Conservation (phyloP, 1,140 invertebrate species). For the Bombus pascuorum region DNA sequence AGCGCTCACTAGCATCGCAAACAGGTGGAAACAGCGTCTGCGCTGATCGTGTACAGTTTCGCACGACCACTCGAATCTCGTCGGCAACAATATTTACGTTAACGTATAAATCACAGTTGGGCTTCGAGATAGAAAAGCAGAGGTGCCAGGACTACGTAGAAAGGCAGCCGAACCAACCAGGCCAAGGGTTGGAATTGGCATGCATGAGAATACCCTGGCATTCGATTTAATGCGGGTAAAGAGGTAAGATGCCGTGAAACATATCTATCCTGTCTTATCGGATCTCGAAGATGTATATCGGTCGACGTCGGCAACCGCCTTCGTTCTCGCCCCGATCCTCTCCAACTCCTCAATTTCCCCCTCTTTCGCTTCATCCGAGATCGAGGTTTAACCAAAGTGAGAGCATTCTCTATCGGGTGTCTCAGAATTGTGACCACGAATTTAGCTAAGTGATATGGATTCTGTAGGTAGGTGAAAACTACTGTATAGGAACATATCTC, state of each 20-base stretch:
- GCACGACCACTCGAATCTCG: conserved; percentile 58
- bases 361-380: conserved; percentile 41
- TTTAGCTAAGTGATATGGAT: not conserved
- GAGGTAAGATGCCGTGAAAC: conserved; percentile 76
- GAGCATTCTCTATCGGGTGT: conserved; percentile 21
- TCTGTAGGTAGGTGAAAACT: not conserved
- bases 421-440: not conserved
- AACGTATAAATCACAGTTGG: conserved; percentile 74
- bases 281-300: conserved; percentile 79
- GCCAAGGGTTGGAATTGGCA: conserved; percentile 75
- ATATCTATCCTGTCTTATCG: conserved; percentile 80
- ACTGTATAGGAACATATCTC: not conserved
- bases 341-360: not conserved
- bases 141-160: conserved; percentile 14
- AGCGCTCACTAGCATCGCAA: conserved; percentile 30
- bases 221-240: conserved; percentile 81
- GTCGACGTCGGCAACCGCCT: conserved; percentile 56
- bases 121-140: conserved; percentile 16
- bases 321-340: conserved; percentile 12
- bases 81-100: conserved; percentile 76
- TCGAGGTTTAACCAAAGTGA: conserved; percentile 53
- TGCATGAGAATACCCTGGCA: conserved; percentile 79
- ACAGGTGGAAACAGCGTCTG: conserved; percentile 59
- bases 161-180: conserved; percentile 8
- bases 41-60: conserved; percentile 49